Evolutionary conservation across 2,888 invertebrate species (phyloP), one percentile per base, ranked within the genome.

Genomic region (Meteorus colon): DNA sequence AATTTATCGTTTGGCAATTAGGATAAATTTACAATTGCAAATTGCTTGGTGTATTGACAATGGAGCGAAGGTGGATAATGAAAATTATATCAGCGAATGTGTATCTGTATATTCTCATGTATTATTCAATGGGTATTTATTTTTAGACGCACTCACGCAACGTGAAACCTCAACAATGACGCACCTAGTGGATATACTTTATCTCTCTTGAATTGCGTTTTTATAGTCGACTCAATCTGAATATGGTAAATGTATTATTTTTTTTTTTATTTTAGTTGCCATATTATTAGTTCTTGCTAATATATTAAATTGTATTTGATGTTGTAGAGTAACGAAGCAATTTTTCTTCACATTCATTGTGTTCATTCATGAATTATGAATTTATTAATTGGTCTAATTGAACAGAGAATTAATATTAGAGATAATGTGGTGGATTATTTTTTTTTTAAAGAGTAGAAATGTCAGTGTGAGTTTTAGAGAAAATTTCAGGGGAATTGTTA

Each of bases 1-100:
- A 65, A 37, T 37, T 65, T 37, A 34, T 65, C 37, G 65, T 65
- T 37, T 37, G 24, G 41, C 65, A 65, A 65, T 65, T 65, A 65
- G 19, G 65, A 41, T 29, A 24, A 19, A 37, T 37, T 65, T 65
- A 65, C 37, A 65, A 65, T 65, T 65, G 65, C 19, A 65, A 65
- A 65, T 65, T 65, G 41, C n/a, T 12, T 24, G 65, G 19, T 65
- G 65, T n/a, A 29, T 65, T 65, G 65, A 65, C 65, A 65, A 65
- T 65, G 65, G 37, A 65, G 24, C n/a, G 37, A 65, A 65, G 37
- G 31, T 41, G 12, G 65, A 41, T 65, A 65, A 65, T 65, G 65
- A 65, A 65, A 65, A 65, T 65, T 29, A 65, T 65, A 65, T 65
- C 65, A 65, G 37, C 41, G 2, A 65, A 37, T n/a, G 55, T 19